Evolutionary conservation across 1,140 invertebrate species (phyloP), one percentile per base, ranked within the genome.

Genomic region (Andricus grossulariae): DNA sequence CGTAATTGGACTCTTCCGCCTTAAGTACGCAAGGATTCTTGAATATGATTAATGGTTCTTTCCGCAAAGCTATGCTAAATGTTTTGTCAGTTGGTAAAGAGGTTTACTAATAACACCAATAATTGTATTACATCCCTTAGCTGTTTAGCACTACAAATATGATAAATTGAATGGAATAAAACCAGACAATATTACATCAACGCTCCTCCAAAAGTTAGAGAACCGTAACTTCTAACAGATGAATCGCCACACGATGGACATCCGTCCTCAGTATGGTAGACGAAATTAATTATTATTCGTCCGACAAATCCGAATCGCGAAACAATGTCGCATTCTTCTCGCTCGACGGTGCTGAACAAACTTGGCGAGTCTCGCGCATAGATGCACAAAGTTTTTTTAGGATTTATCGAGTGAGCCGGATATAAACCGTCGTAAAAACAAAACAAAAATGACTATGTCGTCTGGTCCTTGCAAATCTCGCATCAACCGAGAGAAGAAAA

Each of bases 401-500:
- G 21, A 32, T 10, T 19, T 55, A 1, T 55, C 12, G 2, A 19
- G 11, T 55, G 18, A 32, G 19, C 6, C 19, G 15, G 25, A 32
- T 39, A 8, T 55, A 15, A 60, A 21, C 25, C 21, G 5, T 32
- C 21, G 21, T 7, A 60, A 57, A 60, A 60, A 60, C 80, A 81
- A 71, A 83, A 84, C 50, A 50, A 66, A 66, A 82, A 80, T 80
- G 79, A 75, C 82, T 74, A 79, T 81, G 73, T 73, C 80, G 71
- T 71, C 80, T 79, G 76, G 71, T 74, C 80, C 74, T 71, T 80
- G 76, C 74, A 57, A 74, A 75, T 52, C 75, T 76, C 75, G 78
- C 79, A 77, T 76, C 80, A 76, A 81, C 78, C 76, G 78, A 74
- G 78, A 32, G 19, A 15, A 82, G 83, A 82, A 81, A 81, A 82